Evolutionary conservation across 2,113 vertebrate species (phyloP).

Genomic region (Todiramphus saurophagus): DNA sequence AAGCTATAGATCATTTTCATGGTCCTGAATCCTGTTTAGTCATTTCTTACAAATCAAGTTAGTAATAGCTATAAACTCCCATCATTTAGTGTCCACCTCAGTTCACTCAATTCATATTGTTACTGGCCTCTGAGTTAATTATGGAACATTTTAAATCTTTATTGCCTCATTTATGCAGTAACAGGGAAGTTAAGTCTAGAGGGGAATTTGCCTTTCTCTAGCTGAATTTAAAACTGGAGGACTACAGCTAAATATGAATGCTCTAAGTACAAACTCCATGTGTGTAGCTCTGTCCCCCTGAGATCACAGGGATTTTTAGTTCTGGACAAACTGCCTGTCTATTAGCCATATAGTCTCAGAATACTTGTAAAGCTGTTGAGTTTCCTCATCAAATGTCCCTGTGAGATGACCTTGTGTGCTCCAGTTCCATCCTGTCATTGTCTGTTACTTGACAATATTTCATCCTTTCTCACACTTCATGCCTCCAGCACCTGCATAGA

Average conservation of each 20-base stretch:
- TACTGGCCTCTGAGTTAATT: slow-evolving; percentile 8
- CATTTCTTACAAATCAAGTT: slow-evolving; percentile 41
- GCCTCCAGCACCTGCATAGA: not conserved
- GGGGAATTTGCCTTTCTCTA: not conserved
- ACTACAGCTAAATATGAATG: not conserved
- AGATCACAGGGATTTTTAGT: not conserved
- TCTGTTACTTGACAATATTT: not conserved
- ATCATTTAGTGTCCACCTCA: slow-evolving; percentile 5
- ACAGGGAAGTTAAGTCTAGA: not conserved
- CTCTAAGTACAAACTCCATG: not conserved
- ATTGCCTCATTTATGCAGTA: not conserved
- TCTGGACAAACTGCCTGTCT: not conserved
- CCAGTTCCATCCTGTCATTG: not conserved
- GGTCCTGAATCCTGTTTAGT: slow-evolving; percentile 11
- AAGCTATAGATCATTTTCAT: slow-evolving; percentile 56
- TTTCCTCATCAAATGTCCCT: not conserved
- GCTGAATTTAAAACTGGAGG: not conserved
- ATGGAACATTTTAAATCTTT: not conserved
- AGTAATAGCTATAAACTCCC: not conserved
- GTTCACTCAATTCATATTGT: not conserved
- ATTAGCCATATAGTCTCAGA: not conserved
- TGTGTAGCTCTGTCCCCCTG: not conserved
- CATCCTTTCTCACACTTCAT: not conserved
- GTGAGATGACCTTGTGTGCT: not conserved
- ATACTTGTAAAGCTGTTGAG: not conserved